Base-by-base conservation (phyloP, 2,113 vertebrate species). In the Emydura subglobosa region DNA sequence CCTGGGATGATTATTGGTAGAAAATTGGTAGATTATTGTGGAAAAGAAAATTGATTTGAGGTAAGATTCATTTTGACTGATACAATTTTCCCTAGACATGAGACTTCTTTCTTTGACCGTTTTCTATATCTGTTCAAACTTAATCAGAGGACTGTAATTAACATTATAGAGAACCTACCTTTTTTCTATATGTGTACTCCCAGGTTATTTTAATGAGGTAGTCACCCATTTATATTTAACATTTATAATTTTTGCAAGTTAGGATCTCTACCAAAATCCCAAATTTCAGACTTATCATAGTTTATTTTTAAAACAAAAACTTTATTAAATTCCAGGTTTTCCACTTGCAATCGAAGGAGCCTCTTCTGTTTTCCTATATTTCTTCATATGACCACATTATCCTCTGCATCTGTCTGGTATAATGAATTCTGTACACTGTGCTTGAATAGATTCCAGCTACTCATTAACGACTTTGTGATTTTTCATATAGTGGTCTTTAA, bases 1-100 rank as follows among this genome's bases (percentile, higher is more conserved):
- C 25, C 31, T 65, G 65, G 65, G 10, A 8, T 39, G 3, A 6
- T 57, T 42, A 42, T 8, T 47, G 7, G 50, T 79, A 82, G 61
- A 47, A 47, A 47, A 47, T 47, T 47, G 47, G 47, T 47, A 47
- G 47, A 47, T 47, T 47, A 47, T 47, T 85, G 61, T 72, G 49
- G 25, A 86, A 88, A 51, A 78, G 5, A 82, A 51, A 90, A 90
- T 31, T 9, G 10, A 78, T 90, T 11, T 29, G 85, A 49, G 24
- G n/a, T 76, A 93, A 83, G 2, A 87, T 21, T 80, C 29, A 4
- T 80, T 96, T 90, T 95, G n/a, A n/a, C 80, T 53, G 85, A 51
- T 5, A 5, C 16, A 4, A 22, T 90, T 65, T 34, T 65, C 31
- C 59, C 13, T 65, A 65, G 6, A 65, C 1, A 31, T 65, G 31